Base-by-base conservation (phyloP, 2,888 invertebrate species). In the Diaperis boleti region DNA sequence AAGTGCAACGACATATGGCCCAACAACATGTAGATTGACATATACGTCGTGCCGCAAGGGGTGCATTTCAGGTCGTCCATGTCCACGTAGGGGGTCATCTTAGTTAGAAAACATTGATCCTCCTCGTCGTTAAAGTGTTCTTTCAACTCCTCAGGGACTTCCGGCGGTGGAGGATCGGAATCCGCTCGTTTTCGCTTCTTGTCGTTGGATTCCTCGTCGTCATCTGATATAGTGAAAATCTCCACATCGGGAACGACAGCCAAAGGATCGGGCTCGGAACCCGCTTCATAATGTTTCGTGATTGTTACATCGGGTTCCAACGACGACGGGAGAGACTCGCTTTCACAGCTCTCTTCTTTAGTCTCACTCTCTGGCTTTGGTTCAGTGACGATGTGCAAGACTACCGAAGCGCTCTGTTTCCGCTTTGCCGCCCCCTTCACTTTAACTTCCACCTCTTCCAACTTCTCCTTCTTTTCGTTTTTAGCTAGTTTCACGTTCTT, bases 1-100 rank as follows among this genome's bases (percentile, higher is more conserved):
- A 89, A 85, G 75, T 92, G 91, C 2, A 81, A 76, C 0, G 89
- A 87, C 80, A 89, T 86, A 71, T 91, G 91, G 47, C 83, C 80
- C 15, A 87, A 82, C 3, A 90, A 75, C 67, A 86, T 85, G 47
- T 56, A 60, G 10, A 84, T 74, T 18, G 84, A 83, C 1, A 80
- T 75, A 72, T 84, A 86, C 67, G 80, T 83, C 8, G 74, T 74
- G 33, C 84, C 82, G 72, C 89, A 89, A 49, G 83, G 82, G 67
- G 84, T 82, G 74, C 89, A 89, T 5, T 78, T 73, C 0, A 85
- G 72, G 59, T 78, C 82, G 4, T 76, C 71, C 26, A 80, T 68
- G 62, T 85, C 83, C 47, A 85, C 81, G 64, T 84, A 84, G 1
- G 70, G 67, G 0, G 68, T 33, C 6, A 71, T 72, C 50, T 65